A percentile compares a stretch with the other conserved stretches of the same genome.
phyloP scores from a whole-genome alignment of 2,797 vertebrate species.

The Falco biarmicus region DNA sequence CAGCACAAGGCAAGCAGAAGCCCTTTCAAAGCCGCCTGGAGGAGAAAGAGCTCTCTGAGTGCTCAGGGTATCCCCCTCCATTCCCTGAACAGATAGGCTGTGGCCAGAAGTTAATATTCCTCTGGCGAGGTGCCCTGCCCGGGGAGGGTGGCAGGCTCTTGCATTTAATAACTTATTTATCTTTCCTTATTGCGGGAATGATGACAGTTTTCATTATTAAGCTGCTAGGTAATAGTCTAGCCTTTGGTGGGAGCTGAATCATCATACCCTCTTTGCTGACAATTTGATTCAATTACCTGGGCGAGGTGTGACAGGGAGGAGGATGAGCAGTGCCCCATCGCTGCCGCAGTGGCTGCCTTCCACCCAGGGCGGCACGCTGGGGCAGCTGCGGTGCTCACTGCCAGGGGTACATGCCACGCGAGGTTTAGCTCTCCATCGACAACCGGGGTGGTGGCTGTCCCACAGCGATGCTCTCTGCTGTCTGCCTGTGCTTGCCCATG shows the following conservation, averaged over 20 bases:
- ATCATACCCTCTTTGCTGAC: conserved; percentile 55
- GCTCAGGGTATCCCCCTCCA: background rate
- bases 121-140: conserved; percentile 45
- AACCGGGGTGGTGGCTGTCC: background rate
- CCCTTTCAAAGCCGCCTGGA: background rate
- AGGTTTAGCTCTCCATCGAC: rapidly evolving
- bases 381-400: background rate
- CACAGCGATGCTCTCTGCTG: background rate
- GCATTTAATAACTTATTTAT: conserved; percentile 74
- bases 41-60: background rate
- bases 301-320: conserved; percentile 11
- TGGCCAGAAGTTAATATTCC: conserved; percentile 51
- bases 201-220: conserved; percentile 75
- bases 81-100: background rate
- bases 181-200: conserved; percentile 73
- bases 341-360: background rate
- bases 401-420: rapidly evolving
- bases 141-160: conserved; percentile 35
- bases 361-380: background rate
- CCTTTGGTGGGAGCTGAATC: conserved; percentile 70
- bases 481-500: background rate
- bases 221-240: conserved; percentile 70
- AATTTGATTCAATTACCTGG: conserved; percentile 37
- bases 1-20: background rate
- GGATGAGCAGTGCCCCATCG: rapidly evolving